phyloP scores from a whole-genome alignment of 1,140 invertebrate species.

The Ips typographus region DNA sequence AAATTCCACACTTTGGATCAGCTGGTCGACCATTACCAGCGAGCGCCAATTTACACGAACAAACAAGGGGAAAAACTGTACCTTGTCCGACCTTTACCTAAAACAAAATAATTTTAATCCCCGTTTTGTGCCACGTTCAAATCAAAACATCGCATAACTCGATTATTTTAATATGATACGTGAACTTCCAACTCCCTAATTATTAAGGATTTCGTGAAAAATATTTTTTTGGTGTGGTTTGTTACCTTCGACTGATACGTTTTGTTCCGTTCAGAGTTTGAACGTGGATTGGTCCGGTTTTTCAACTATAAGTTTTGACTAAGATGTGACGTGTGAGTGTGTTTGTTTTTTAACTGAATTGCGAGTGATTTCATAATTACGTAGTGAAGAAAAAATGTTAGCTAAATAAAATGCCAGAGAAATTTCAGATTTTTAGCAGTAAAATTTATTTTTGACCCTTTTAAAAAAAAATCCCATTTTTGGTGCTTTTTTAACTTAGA shows the following conservation, averaged over 20 bases:
- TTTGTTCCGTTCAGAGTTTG: too few relatives aligned
- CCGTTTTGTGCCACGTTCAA: background rate
- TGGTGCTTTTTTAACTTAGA: too few relatives aligned
- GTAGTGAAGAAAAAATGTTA: background rate
- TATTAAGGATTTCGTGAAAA: background rate
- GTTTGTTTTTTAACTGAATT: constrained; percentile 31
- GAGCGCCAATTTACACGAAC: constrained; percentile 97
- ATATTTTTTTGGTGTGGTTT: too few relatives aligned
- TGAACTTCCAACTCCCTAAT: background rate
- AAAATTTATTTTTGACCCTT: too few relatives aligned
- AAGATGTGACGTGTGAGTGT: constrained; percentile 36
- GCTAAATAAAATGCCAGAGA: too few relatives aligned
- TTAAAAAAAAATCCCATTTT: too few relatives aligned
- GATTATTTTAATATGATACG: too few relatives aligned
- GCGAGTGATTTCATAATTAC: constrained; percentile 17
- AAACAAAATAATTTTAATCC: constrained; percentile 53
- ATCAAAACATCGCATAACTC: background rate
- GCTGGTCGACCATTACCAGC: constrained; percentile 97
- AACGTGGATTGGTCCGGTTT: too few relatives aligned
- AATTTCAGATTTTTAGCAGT: too few relatives aligned
- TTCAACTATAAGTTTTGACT: too few relatives aligned
- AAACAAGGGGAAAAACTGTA: constrained; percentile 93
- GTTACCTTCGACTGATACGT: too few relatives aligned
- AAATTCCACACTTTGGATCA: constrained; percentile 96
- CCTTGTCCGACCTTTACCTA: constrained; percentile 82